Conservation (phyloP, 1,140 invertebrate genomes). For the Drosophila leontia region DNA sequence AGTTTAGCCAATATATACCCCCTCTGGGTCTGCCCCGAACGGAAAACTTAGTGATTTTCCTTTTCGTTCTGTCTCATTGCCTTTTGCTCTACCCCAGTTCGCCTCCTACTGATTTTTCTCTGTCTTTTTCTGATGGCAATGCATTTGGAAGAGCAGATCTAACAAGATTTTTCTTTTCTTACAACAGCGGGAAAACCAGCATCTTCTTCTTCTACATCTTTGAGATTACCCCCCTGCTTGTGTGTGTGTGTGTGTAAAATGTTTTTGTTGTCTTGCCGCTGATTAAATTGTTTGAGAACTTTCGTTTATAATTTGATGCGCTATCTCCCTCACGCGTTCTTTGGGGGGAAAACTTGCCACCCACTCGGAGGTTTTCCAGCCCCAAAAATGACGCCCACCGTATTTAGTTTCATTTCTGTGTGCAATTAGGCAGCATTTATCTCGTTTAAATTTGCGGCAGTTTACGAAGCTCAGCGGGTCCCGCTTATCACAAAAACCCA, state of each 20-base stretch:
- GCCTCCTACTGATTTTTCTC: constrained; percentile 14
- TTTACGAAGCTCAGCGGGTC: constrained; percentile 51
- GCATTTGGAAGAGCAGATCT: constrained; percentile 67
- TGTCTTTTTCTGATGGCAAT: constrained; percentile 42
- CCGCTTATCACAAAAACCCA: constrained; percentile 64
- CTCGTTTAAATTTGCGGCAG: constrained; percentile 71
- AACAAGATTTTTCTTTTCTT: constrained; percentile 65
- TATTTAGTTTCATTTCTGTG: constrained; percentile 43
- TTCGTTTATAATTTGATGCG: constrained; percentile 76
- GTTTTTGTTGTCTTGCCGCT: constrained; percentile 66
- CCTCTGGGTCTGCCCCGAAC: not conserved
- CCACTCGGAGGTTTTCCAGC: constrained; percentile 25
- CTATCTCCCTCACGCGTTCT: constrained; percentile 29
- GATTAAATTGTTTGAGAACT: constrained; percentile 77
- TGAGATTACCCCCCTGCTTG: not conserved
- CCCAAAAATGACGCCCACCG: constrained; percentile 29
- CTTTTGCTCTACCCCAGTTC: constrained; percentile 12
- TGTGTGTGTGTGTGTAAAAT: constrained; percentile 40
- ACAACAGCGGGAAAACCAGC: constrained; percentile 42
- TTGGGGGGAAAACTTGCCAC: constrained; percentile 17
- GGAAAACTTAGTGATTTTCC: constrained; percentile 13
- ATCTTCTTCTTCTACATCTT: constrained; percentile 21
- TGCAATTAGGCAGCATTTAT: constrained; percentile 75
- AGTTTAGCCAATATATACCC: constrained; percentile 32
- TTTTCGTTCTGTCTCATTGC: constrained; percentile 54